Evolutionary conservation across 2,888 invertebrate genomes (phyloP), one percentile per base, ranked within the genome.

Genomic region (Isotomurus palustris): DNA sequence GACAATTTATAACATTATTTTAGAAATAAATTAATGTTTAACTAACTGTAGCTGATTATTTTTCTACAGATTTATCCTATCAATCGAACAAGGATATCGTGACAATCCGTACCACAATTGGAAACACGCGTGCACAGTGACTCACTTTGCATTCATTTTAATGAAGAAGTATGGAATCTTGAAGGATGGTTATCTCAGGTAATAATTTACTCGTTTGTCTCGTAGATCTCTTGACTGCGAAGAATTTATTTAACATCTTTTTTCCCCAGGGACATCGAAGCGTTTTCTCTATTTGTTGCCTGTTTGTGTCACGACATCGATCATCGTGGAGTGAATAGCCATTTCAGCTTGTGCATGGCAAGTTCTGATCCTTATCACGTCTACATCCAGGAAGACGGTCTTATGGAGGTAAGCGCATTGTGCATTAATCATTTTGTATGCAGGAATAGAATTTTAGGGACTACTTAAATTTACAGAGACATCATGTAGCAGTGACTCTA

Each of bases 61-160:
- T 14, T 32, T 8, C 14, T 32, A 10, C 32, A 28, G 60, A 19
- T 60, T 54, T 21, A 60, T 60, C 27, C 36, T 60, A 4, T 56
- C 56, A 27, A 57, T 60, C 38, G 50, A 53, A 28, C 60, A 57
- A n/a, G 60, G 56, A 17, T 60, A 60, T 38, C 49, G 57, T 3
- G 60, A 60, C n/a, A 60, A 56, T 22, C 60, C 60, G 2, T 60
- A 60, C 12, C 60, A 60, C 28, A 60, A 60, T 24, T 60, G 60
- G 60, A 60, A 49, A 50, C 60, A 60, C 17, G 49, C 60, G 1
- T 56, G 56, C n/a, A 49, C 53, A n/a, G 56, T 56, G 4, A 51
- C 57, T 8, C 60, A 60, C 38, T 56, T 57, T 54, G 45, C 47
- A 4, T 60, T 53, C 27, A 14, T 60, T 3, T 24, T 60, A 3